Percentiles rank a stretch among this genome's conserved stretches.
These are phyloP conservation scores for Progne subis DNA, from an alignment of 2,113 vertebrate species.

Conservation along the genomic window DNA sequence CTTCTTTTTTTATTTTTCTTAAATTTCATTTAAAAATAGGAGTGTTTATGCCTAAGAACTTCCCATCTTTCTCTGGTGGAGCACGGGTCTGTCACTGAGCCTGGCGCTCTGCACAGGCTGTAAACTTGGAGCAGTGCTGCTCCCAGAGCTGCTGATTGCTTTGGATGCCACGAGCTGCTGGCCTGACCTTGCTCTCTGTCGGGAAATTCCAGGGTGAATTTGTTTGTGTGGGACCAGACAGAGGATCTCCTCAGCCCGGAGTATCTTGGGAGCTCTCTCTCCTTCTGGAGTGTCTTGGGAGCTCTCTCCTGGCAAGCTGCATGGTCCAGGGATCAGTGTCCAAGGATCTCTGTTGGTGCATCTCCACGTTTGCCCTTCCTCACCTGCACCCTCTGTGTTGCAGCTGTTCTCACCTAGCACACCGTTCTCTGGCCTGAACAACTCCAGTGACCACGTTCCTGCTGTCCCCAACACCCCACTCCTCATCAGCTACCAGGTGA, in stretches of 20 bases:
- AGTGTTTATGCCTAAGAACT: conserved; percentile 7
- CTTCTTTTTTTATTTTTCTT: neutral
- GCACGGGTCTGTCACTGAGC: neutral
- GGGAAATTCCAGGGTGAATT: conserved; percentile 16
- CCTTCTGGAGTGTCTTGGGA: neutral
- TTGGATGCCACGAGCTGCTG: neutral
- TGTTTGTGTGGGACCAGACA: neutral
- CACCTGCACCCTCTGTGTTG: conserved; percentile 40
- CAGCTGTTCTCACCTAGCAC: conserved; percentile 81
- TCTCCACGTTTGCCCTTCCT: neutral
- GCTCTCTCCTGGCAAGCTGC: neutral
- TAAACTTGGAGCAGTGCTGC: neutral
- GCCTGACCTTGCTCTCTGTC: neutral
- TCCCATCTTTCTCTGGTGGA: neutral
- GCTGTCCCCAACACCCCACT: conserved; percentile 85
- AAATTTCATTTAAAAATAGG: neutral
- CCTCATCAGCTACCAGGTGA: conserved; percentile 88
- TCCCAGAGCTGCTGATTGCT: neutral
- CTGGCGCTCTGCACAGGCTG: neutral
- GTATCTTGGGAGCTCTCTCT: neutral
- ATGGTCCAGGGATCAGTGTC: neutral
- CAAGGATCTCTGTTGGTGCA: neutral
- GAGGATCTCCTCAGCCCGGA: neutral
- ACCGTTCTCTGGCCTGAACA: conserved; percentile 80
- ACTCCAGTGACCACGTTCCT: conserved; percentile 77